Evolutionary conservation across 2,113 vertebrate genomes (phyloP), one percentile per base, ranked within the genome.

Genomic region (Etheostoma spectabile): DNA sequence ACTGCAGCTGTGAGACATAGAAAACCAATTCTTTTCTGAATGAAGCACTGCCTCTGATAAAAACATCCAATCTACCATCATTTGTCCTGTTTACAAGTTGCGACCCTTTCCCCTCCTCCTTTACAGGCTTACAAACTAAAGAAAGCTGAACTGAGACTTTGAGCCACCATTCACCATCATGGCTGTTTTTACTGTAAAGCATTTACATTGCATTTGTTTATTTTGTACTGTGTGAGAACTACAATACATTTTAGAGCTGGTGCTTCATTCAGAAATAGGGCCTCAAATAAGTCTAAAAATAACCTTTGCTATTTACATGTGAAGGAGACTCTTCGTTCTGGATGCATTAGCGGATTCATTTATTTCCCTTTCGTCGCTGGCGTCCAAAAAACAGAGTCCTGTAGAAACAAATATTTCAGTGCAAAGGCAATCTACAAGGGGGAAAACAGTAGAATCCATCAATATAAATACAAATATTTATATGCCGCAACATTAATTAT

Each of bases 301-400:
- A 83, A 80, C 72, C 75, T 86, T 49, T 76, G 84, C 27, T 90
- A 90, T 93, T 77, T 90, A 94, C 92, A 93, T 57, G 49, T 59
- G 65, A 53, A 69, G 45, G 62, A 74, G 65, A 67, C 67, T 88
- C 69, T 72, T 76, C 6, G 64, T 63, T 77, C n/a, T 79, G 80
- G 80, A 92, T 77, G 84, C 69, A 24, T 67, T 19, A 78, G 56
- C 24, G 53, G 30, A 79, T 77, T 65, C 6, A 71, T 61, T 45
- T 65, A 51, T 74, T 77, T 88, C 67, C 67, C 57, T 79, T 79
- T 79, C 46, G 11, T 19, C 48, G 46, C 33, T 69, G 71, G 79
- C n/a, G 24, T 85, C 75, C 69, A 75, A 69, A 84, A 70, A 56
- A 71, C 57, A 85, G 80, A 90, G 80, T 86, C 79, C 91, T 94